Base-by-base conservation (phyloP, 2,113 vertebrate species). In the Osmerus mordax region DNA sequence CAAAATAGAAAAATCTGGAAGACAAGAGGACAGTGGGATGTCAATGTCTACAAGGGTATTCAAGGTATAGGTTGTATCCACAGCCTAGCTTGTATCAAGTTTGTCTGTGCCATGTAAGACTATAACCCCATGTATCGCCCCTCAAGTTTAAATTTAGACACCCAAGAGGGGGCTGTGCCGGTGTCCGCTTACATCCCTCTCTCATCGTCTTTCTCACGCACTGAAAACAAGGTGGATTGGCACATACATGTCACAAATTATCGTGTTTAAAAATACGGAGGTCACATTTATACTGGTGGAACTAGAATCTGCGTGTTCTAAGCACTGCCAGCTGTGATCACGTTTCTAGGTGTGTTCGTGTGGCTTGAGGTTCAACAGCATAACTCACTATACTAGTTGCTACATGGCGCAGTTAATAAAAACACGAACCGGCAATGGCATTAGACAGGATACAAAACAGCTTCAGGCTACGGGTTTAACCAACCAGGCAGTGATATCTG, bases 1-100 rank as follows among this genome's bases (percentile, higher is more conserved):
- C 96, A 99, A 98, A 97, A 96, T 95, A 98, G 93, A 99, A 98
- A 92, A 99, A 96, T 94, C 96, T 98, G 91, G n/a, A 91, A 88
- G 13, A 67, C 32, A 41, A 75, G 11, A 54, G 18, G 64, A 9
- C 12, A 3, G 29, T 36, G 3, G 16, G 52, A 51, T 8, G 63
- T 18, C 21, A 53, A 16, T 3, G 29, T 19, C 4, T 32, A 15
- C 14, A 67, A 15, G 79, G 72, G 65, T 80, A 74, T 51, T 60
- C 58, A 64, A 29, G 63, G 62, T 15, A 64, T 59, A 15, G 11
- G 58, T 11, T 1, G 7, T 6, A 11, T 6, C 36, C 5, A 6
- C 36, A 41, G 29, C 19, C 3, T 51, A 11, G 28, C 25, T 53
- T 18, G 25, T 77, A 76, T 81, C 77, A 81, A 83, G 19, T 54